These are phyloP conservation scores for Linepithema humile DNA, from an alignment of 1,140 invertebrate species.

Conservation along the genomic window DNA sequence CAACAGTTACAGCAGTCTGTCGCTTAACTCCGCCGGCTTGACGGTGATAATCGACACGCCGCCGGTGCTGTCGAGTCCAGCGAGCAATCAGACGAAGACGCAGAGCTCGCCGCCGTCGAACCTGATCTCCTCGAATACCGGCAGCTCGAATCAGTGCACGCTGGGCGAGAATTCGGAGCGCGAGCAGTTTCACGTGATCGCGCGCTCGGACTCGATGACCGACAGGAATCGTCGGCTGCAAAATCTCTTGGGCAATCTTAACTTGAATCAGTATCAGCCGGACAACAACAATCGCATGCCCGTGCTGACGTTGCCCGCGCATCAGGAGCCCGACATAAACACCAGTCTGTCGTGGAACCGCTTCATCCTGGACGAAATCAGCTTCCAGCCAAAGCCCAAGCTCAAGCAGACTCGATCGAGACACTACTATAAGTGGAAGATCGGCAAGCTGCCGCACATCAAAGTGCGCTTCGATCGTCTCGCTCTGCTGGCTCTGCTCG, in stretches of 20 bases:
- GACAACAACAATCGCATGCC: conserved; percentile 73
- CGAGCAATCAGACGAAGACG: conserved; percentile 76
- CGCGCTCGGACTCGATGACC: conserved; percentile 65
- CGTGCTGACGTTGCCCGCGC: conserved; percentile 70
- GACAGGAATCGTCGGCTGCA: conserved; percentile 75
- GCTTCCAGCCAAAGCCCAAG: no score
- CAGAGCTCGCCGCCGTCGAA: conserved; percentile 75
- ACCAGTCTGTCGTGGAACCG: conserved; percentile 79
- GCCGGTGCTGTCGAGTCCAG: conserved; percentile 79
- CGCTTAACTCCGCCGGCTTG: conserved; percentile 85
- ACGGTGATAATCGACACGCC: conserved; percentile 87
- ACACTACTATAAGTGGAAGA: conserved; percentile 94
- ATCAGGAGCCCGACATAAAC: conserved; percentile 74
- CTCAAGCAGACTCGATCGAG: conserved; percentile 85
- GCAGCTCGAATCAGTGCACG: conserved; percentile 65
- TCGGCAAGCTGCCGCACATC: conserved; percentile 89
- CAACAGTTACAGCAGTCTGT: conserved; percentile 85
- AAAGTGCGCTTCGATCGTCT: conserved; percentile 96
- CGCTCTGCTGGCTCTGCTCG: conserved; percentile 95
- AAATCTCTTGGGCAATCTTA: conserved; percentile 75
- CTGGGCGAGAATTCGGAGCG: conserved; percentile 63
- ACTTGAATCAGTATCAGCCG: conserved; percentile 61
- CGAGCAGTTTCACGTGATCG: conserved; percentile 65
- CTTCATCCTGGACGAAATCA: conserved; percentile 77
- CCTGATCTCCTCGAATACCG: conserved; percentile 71